A percentile compares a stretch with the other conserved stretches of the same genome.
Conservation (phyloP, 2,888 invertebrate species). For the Orthonychiurus folsomi region DNA sequence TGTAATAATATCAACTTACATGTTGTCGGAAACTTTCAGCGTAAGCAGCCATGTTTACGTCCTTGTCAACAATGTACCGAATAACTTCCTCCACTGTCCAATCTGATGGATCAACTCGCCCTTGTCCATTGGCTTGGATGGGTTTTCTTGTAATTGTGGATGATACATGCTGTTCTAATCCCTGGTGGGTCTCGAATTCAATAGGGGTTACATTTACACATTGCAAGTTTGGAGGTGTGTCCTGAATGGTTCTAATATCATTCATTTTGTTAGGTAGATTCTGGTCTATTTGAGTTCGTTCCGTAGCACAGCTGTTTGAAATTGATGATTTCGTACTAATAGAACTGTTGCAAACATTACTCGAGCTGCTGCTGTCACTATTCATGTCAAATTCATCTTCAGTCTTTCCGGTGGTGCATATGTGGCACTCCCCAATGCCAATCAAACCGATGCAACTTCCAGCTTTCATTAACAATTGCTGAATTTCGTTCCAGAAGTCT, state of each 20-base stretch:
- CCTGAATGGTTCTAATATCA: too few relatives aligned
- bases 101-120: conserved; percentile 54
- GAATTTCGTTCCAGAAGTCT: conserved; percentile 11
- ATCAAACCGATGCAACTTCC: conserved; percentile 5
- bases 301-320: too few relatives aligned
- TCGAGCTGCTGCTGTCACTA: too few relatives aligned
- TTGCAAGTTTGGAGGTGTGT: too few relatives aligned
- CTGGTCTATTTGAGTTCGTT: too few relatives aligned
- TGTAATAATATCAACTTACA: conserved; percentile 53
- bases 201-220: too few relatives aligned
- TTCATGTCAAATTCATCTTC: not conserved
- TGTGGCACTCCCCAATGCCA: conserved; percentile 2
- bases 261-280: too few relatives aligned
- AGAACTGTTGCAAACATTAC: too few relatives aligned
- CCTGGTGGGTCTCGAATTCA: too few relatives aligned
- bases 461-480: not conserved
- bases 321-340: too few relatives aligned
- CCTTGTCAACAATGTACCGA: conserved; percentile 75
- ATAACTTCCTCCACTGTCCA: conserved; percentile 96
- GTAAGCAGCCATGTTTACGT: conserved; percentile 72
- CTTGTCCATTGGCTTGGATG: conserved; percentile 20
- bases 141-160: not conserved
- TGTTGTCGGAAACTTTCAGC: conserved; percentile 88
- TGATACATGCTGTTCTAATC: too few relatives aligned
- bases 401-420: not conserved